Conservation (phyloP, 2,113 vertebrate species). For the Clinocottus analis region DNA sequence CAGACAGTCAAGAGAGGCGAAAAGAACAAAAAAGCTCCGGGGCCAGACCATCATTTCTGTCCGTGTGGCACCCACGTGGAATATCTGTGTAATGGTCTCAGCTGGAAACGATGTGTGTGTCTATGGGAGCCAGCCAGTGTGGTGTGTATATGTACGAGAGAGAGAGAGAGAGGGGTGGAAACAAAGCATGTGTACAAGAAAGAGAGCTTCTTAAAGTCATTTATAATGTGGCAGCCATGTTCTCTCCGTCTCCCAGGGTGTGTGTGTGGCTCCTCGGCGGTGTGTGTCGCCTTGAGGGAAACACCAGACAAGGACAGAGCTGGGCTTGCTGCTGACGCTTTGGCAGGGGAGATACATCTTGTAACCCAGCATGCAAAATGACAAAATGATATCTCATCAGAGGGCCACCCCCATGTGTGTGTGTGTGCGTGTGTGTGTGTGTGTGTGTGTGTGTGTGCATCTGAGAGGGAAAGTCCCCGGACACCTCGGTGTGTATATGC, state of each 20-base stretch:
- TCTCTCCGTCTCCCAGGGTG: slow-evolving; percentile 72
- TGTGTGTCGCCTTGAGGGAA: slow-evolving; percentile 81
- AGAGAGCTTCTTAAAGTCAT: slow-evolving; percentile 60
- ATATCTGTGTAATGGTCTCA: slow-evolving; percentile 61
- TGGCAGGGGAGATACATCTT: slow-evolving; percentile 80
- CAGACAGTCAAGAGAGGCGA: slow-evolving; percentile 46
- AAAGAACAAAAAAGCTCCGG: slow-evolving; percentile 63
- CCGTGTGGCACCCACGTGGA: slow-evolving; percentile 41
- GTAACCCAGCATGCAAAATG: slow-evolving; percentile 84
- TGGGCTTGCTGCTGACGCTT: slow-evolving; percentile 73
- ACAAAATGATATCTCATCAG: slow-evolving; percentile 85
- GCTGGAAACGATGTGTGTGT: slow-evolving; percentile 53
- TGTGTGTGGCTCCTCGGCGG: slow-evolving; percentile 56
- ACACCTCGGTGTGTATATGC: slow-evolving; percentile 62
- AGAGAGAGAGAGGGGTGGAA: slow-evolving; percentile 3
- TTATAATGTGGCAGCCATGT: slow-evolving; percentile 73
- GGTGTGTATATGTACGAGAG: slow-evolving; percentile 29
- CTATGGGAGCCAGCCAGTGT: background rate
- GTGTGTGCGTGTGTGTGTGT: slow-evolving; percentile 13
- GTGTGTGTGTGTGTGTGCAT: slow-evolving; percentile 50
- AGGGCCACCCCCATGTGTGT: slow-evolving; percentile 59
- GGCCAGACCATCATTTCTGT: slow-evolving; percentile 68
- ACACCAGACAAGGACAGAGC: slow-evolving; percentile 80
- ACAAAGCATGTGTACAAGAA: slow-evolving; percentile 39
- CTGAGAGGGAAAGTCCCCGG: slow-evolving; percentile 59